Evolutionary conservation across 30 jellyfish, hydroid and myxozoan genomes (phyloP).

Genomic region (Turritopsis dohrnii): DNA sequence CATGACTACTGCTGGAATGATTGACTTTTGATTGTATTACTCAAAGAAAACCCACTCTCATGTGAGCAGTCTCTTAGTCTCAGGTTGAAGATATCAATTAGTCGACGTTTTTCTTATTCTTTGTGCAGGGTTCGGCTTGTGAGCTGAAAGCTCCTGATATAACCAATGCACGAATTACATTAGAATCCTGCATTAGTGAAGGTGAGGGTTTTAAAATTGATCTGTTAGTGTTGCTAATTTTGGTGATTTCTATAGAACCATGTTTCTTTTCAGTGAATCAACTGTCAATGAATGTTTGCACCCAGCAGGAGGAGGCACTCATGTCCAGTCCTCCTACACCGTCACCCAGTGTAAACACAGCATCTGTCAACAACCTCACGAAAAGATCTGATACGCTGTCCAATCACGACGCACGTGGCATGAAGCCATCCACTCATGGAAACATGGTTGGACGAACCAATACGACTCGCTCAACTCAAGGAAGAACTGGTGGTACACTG

Average conservation of each 20-base stretch:
- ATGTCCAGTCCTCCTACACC: constrained; percentile 34
- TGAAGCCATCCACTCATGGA: constrained; percentile 39
- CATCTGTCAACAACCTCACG: constrained; percentile 12
- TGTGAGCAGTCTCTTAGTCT: too few relatives aligned
- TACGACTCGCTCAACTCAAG: neutral
- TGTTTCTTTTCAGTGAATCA: constrained; percentile 61
- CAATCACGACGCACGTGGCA: constrained; percentile 49
- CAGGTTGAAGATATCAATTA: neutral
- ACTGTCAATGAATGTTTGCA: constrained; percentile 39
- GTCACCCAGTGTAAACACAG: constrained; percentile 34
- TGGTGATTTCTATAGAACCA: constrained; percentile 40
- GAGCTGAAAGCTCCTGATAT: constrained; percentile 17
- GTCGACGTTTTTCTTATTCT: neutral
- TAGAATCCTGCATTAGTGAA: neutral
- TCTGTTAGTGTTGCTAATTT: neutral
- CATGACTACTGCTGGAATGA: too few relatives aligned
- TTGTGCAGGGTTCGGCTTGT: constrained; percentile 25
- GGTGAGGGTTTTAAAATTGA: neutral
- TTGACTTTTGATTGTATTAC: too few relatives aligned
- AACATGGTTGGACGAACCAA: constrained; percentile 37
- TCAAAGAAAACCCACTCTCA: too few relatives aligned
- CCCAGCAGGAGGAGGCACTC: constrained; percentile 19
- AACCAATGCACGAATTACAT: constrained; percentile 4
- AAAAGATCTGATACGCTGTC: constrained; percentile 73
- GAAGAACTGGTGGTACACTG: constrained; percentile 33